Base-by-base conservation (phyloP, 2,797 vertebrate species). In the Darevskia mixta region DNA sequence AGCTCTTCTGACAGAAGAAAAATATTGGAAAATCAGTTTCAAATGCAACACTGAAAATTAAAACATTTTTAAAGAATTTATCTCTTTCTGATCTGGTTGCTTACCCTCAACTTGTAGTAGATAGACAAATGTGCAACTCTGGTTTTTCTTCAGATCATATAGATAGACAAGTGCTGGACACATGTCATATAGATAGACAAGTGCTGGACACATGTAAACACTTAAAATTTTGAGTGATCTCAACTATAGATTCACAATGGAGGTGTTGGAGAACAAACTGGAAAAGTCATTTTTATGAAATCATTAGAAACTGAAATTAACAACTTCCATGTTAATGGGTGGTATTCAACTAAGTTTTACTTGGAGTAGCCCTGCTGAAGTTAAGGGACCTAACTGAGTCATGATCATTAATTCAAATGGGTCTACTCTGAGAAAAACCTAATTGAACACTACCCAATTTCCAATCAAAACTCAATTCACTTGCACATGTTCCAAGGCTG, bases 401-500 rank as follows among this genome's bases (percentile, higher is more conserved):
- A 15, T 49, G 49, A 49, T 49, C 49, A 55, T 55, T 55, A 55
- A 15, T 55, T 55, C 49, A 55, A 15, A 55, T 55, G 49, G 13
- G 13, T 55, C 49, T 55, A 55, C 49, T 55, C 49, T 55, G 49
- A 55, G 49, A 55, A 55, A 55, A 55, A 55, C 49, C 49, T 55
- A 55, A 55, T 55, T 55, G 13, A 55, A 58, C 67, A 32, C 78
- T 79, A 90, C 0, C 83, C 86, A 8, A 43, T 7, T 87, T 86
- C 58, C 79, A 94, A 91, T 27, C 45, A 88, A 11, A 23, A 86
- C 73, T 20, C 49, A 35, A 18, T 72, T 72, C n/a, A 72, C 55
- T 17, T 84, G 0, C 20, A 35, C 86, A 89, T 91, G 27, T 49
- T 79, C 49, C 25, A 87, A 49, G 15, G 25, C 1, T 8, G 17